phyloP scores from a whole-genome alignment of 2,888 invertebrate genomes.

The Phengaris alcon region DNA sequence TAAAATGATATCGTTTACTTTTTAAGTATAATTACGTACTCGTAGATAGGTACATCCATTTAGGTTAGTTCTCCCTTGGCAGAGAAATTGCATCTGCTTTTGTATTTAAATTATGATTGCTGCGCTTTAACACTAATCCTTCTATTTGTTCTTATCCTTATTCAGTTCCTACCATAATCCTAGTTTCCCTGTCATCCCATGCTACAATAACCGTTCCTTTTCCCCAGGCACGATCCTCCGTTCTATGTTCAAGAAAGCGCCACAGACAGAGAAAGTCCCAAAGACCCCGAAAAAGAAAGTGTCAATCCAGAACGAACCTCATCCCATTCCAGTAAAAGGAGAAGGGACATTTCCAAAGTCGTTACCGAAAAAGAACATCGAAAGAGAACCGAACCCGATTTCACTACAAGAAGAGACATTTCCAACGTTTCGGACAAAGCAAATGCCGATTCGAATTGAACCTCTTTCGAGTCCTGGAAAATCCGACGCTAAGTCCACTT shows the following conservation, averaged over 20 bases:
- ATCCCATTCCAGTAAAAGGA: not conserved
- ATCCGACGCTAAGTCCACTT: not conserved
- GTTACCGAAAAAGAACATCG: not conserved
- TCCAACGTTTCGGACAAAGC: not conserved
- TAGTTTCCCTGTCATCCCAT: not conserved
- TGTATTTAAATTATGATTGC: too few species aligned
- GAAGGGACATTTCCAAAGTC: not conserved
- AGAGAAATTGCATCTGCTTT: too few species aligned
- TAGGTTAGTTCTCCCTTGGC: too few species aligned
- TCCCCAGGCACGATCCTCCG: slow-evolving; percentile 9
- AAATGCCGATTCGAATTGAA: not conserved
- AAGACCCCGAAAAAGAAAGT: not conserved
- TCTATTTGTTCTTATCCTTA: not conserved
- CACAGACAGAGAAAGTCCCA: not conserved
- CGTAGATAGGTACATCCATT: not conserved
- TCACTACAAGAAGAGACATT: not conserved
- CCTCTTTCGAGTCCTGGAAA: not conserved
- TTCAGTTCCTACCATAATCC: not conserved
- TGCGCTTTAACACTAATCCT: not conserved
- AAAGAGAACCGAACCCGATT: not conserved
- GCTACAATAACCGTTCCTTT: not conserved
- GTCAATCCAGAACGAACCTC: not conserved
- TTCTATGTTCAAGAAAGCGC: not conserved
- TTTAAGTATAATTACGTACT: not conserved
- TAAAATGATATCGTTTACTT: not conserved